Conservation (phyloP, 2,113 vertebrate genomes). For the Mormyrus iriodes region DNA sequence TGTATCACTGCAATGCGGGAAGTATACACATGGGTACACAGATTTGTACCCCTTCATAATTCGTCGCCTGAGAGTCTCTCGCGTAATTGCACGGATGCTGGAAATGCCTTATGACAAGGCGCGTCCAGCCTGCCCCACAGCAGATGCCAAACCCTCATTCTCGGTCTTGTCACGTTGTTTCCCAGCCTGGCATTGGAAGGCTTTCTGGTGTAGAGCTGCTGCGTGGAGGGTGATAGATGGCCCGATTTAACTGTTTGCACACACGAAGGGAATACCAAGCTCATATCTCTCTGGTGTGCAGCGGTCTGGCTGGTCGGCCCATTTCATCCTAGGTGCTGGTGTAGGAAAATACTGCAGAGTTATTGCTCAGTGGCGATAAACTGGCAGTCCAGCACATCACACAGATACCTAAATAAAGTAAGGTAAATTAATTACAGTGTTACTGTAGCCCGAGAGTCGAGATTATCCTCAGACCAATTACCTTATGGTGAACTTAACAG, state of each 20-base stretch:
- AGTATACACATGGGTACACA: neutral
- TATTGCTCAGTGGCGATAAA: neutral
- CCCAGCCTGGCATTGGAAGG: conserved; percentile 15
- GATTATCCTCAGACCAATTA: neutral
- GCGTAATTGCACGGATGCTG: neutral
- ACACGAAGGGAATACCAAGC: conserved; percentile 61
- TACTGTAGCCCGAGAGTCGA: neutral
- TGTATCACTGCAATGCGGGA: neutral
- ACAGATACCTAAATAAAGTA: neutral
- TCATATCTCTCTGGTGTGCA: conserved; percentile 46
- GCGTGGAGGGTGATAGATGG: conserved; percentile 35
- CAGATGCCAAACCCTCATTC: neutral
- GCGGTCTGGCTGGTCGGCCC: conserved; percentile 44
- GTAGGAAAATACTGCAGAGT: conserved; percentile 18
- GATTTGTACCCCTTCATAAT: neutral
- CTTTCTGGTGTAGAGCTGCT: conserved; percentile 24
- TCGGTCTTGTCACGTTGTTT: neutral
- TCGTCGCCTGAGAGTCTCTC: neutral
- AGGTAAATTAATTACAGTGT: neutral
- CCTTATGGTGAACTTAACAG: neutral
- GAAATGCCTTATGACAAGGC: neutral
- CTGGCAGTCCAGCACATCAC: neutral
- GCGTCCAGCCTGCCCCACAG: neutral
- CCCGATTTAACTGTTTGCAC: conserved; percentile 37
- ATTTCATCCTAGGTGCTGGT: conserved; percentile 26